Evolutionary conservation across 2,888 invertebrate species (phyloP), one percentile per base, ranked within the genome.

Genomic region (Cyclophora punctaria): DNA sequence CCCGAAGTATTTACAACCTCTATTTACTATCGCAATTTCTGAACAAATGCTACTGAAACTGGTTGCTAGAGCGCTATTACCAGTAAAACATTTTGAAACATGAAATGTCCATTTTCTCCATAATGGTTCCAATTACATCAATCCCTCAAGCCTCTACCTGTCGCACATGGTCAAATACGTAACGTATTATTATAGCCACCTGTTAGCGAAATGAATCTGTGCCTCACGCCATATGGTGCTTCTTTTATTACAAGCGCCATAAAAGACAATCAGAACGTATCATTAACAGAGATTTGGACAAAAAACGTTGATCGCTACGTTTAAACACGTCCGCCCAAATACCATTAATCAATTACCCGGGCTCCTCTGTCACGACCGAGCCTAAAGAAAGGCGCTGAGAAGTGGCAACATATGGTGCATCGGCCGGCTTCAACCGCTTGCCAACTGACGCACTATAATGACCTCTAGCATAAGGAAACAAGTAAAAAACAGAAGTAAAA

Each of bases 271-370:
- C 83, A 78, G 69, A 85, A 80, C 78, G 79, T 85, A 87, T 86
- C 78, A 86, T 86, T 86, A 86, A 71, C 70, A 70, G 78, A 75
- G 78, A 80, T 82, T 76, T 69, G 64, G 60, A 78, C 71, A 79
- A 79, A 84, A 86, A 85, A 80, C 67, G 66, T 73, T 68, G 75
- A 80, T 78, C 71, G 75, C 64, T 65, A 70, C 80, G 74, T 83
- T 83, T 80, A 83, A 83, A 78, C 80, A 80, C 77, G 84, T 85
- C 84, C 83, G 84, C 81, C 80, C 78, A 58, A 55, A 66, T 69
- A 66, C 73, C 79, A 85, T 87, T 84, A 85, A 87, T 85, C 87
- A 87, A 84, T 85, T 86, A 83, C 75, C 69, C 74, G 74, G 78
- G 78, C 74, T 77, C 74, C 74, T 73, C 80, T 78, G 83, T 81